Evolutionary conservation across 2,113 vertebrate species (phyloP), one percentile per base, ranked within the genome.

Genomic region (Psilopsiagon aymara): DNA sequence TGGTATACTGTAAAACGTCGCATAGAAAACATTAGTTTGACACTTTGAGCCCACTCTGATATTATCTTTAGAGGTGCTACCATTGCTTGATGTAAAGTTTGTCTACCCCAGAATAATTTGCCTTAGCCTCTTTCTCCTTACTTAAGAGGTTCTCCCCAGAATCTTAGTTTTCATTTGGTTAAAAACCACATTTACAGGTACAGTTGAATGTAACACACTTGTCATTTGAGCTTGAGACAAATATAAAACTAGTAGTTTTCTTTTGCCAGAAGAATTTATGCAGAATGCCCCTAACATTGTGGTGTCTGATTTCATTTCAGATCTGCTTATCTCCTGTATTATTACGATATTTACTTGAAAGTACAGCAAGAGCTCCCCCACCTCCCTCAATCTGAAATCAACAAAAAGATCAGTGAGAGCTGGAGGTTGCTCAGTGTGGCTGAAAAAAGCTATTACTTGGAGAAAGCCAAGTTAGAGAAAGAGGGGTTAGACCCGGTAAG

Each of bases 341-440:
- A 99, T 97, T 99, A 99, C 6, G 99, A 99, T 68, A 99, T 99
- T 92, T 99, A 99, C 94, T 98, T 99, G 98, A 98, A 98, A 91
- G 98, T 99, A 77, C 99, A 99, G 90, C 98, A 99, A 82, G 99
- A 99, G 92, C 98, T 98, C 18, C 99, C 99, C 1, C 98, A 99
- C 90, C 98, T 99, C 76, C 99, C 99, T 33, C 99, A 99, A 60
- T 99, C 99, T 35, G 99, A 99, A 97, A 99, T 99, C 97, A 99
- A 99, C 97, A 99, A 99, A 97, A 99, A 99, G 86, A 99, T 99
- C 95, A 99, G 99, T 20, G 99, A 99, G 97, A 99, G 98, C 83
- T 99, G 99, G 99, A 98, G 98, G 90, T 98, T 99, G 55, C 99
- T 99, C 70, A 99, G 98, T 9, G 99, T 99, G 62, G 98, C 99